Conservation (phyloP, 2,888 invertebrate species). For the Mimachlamys varia region DNA sequence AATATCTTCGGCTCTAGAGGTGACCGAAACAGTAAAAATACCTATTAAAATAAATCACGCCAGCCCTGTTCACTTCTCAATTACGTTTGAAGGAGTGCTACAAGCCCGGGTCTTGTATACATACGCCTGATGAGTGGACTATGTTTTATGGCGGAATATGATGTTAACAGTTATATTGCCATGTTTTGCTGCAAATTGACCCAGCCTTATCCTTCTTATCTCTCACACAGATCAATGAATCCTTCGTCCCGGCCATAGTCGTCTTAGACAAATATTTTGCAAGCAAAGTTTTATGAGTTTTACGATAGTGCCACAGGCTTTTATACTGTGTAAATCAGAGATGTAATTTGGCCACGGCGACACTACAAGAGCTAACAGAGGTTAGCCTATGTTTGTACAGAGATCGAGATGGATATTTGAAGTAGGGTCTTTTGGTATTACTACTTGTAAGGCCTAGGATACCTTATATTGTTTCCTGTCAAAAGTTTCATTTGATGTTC, state of each 20-base stretch:
- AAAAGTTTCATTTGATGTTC: constrained; percentile 50
- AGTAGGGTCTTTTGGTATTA: constrained; percentile 52
- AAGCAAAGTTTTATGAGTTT: constrained; percentile 54
- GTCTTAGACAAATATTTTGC: constrained; percentile 55
- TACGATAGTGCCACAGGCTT: constrained; percentile 50
- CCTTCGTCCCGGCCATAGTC: constrained; percentile 36
- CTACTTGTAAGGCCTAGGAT: constrained; percentile 44
- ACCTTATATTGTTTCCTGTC: constrained; percentile 49
- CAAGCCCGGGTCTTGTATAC: constrained; percentile 41
- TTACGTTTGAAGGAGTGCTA: constrained; percentile 46
- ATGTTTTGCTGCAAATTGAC: constrained; percentile 54
- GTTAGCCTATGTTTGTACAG: constrained; percentile 50
- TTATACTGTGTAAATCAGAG: constrained; percentile 55
- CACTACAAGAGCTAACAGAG: constrained; percentile 53
- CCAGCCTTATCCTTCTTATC: constrained; percentile 48
- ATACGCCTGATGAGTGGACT: constrained; percentile 41
- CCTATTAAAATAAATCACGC: constrained; percentile 49
- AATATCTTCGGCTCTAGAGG: not conserved
- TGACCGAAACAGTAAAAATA: constrained; percentile 22
- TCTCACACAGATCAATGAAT: constrained; percentile 39
- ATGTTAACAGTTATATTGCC: constrained; percentile 50
- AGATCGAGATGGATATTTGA: constrained; percentile 53
- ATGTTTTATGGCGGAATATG: constrained; percentile 48
- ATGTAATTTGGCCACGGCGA: constrained; percentile 52
- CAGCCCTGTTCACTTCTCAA: constrained; percentile 43